Percentiles rank a stretch among this genome's conserved stretches.
Conservation (phyloP, 1,140 invertebrate genomes). For the Drosophila lowei region DNA sequence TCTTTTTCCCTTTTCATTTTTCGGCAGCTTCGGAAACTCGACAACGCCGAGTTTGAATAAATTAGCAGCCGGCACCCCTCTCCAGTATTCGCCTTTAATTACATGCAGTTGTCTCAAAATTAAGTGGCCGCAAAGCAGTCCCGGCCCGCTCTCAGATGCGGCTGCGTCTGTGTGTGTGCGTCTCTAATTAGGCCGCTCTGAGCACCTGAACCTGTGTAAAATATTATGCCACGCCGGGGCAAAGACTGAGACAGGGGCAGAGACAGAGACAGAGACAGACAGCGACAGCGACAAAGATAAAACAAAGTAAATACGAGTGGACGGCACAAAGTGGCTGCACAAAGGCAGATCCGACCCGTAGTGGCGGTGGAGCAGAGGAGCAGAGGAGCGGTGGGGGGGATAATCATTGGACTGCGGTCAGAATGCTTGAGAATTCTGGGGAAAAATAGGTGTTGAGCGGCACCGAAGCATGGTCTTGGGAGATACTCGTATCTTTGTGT, state of each 20-base stretch:
- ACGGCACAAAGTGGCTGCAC: conserved; percentile 5
- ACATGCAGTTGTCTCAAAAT: conserved; percentile 55
- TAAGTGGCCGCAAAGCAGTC: conserved; percentile 38
- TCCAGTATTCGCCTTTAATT: conserved; percentile 59
- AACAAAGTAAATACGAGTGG: conserved; percentile 33
- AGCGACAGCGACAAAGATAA: conserved; percentile 39
- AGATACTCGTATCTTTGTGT: conserved; percentile 31
- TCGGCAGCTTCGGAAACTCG: conserved; percentile 22
- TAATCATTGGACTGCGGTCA: conserved; percentile 50
- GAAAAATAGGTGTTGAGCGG: conserved; percentile 60
- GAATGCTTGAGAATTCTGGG: conserved; percentile 44
- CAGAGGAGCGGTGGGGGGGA: neutral
- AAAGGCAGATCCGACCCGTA: neutral
- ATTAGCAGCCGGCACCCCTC: conserved; percentile 42
- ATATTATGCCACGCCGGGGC: conserved; percentile 40
- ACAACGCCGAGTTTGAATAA: conserved; percentile 64
- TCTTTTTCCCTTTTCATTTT: conserved; percentile 15
- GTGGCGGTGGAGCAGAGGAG: conserved; percentile 1
- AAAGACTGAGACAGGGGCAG: conserved; percentile 12
- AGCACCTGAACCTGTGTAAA: conserved; percentile 57
- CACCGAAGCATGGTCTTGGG: conserved; percentile 23
- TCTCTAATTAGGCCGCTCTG: conserved; percentile 61
- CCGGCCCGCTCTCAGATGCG: neutral
- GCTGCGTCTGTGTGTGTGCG: conserved; percentile 16
- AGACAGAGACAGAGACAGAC: conserved; percentile 19